Evolutionary conservation across 2,888 invertebrate genomes (phyloP).

Genomic region (Drosophila nr. perissopoda): DNA sequence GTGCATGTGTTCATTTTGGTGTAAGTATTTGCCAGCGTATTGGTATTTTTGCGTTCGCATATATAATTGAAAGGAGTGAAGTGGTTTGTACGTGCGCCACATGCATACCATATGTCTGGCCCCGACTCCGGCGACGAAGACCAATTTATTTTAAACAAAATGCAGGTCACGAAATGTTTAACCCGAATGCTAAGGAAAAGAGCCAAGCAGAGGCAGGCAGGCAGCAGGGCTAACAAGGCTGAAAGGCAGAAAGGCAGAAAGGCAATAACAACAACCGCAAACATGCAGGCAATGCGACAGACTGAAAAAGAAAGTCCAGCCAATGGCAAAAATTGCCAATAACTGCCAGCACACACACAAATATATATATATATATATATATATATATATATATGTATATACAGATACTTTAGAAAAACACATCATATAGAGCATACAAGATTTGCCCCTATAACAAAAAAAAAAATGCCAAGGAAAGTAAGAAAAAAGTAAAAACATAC

Average conservation of each 20-base stretch:
- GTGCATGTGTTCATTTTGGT: slow-evolving; percentile 1
- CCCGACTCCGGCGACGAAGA: slow-evolving; percentile 41
- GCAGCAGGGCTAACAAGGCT: slow-evolving; percentile 11
- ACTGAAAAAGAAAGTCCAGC: slow-evolving; percentile 56
- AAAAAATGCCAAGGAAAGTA: slow-evolving; percentile 2
- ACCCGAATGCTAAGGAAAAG: slow-evolving; percentile 58
- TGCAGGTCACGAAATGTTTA: slow-evolving; percentile 79
- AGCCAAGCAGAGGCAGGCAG: slow-evolving; percentile 3
- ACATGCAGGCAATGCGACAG: slow-evolving; percentile 52
- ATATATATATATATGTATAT: neutral
- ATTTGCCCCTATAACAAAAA: slow-evolving; percentile 45
- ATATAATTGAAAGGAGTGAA: slow-evolving; percentile 78
- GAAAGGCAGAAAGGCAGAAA: slow-evolving; percentile 1
- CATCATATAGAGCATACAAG: slow-evolving; percentile 41
- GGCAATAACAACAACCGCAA: slow-evolving; percentile 39
- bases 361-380: neutral
- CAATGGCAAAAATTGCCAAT: slow-evolving; percentile 53
- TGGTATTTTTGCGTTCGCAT: slow-evolving; percentile 60
- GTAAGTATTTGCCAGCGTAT: slow-evolving; percentile 9
- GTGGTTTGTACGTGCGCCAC: slow-evolving; percentile 80
- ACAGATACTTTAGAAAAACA: neutral
- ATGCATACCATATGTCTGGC: slow-evolving; percentile 75
- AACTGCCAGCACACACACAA: slow-evolving; percentile 20
- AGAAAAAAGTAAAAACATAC: slow-evolving; percentile 1
- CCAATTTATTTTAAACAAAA: slow-evolving; percentile 80